Evolutionary conservation across 2,888 invertebrate genomes (phyloP), one percentile per base, ranked within the genome.

Genomic region (Leptopilina drosophilae): DNA sequence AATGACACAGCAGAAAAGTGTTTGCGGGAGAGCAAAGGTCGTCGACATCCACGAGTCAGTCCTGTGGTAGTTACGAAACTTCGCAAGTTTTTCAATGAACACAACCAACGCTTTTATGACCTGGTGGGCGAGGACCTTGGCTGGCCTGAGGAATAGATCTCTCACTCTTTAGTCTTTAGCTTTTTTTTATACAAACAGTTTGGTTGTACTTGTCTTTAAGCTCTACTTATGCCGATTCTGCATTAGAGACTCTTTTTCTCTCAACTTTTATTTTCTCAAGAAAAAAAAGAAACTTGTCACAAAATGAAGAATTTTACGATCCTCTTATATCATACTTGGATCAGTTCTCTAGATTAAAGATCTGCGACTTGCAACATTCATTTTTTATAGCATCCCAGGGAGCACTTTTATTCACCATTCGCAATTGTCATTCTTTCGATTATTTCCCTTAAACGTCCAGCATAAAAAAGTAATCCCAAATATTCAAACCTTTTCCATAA

Each of bases 31-130:
- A 95, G 98, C 92, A 95, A 97, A 89, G 95, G 97, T 78, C 93
- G 96, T 62, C 94, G 95, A 91, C 97, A 98, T 92, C 97, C 98
- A 7, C 93, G 96, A 59, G 96, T 98, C 14, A 95, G 96, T 91
- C 95, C 96, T 0, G 93, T 95, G 69, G 96, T 97, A 80, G 94
- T 97, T 82, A 95, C 95, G 66, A 96, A 96, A 89, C 92, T 98
- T 86, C 93, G 97, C 79, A 95, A 95, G 90, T 98, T 97, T 93
- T 98, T 97, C 92, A 95, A 95, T 85, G 97, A 97, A 88, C 97
- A 97, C 92, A 98, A 98, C 93, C 96, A 97, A 91, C 95, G 95
- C 89, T 98, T 98, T 91, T 98, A 98, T 92, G 96, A 97, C 87
- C 94, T 98, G 86, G 95, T 98, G n/a, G 97, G 97, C 5, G 96